Conservation (phyloP, 1,140 invertebrate genomes). For the Euura saliciscinereae region DNA sequence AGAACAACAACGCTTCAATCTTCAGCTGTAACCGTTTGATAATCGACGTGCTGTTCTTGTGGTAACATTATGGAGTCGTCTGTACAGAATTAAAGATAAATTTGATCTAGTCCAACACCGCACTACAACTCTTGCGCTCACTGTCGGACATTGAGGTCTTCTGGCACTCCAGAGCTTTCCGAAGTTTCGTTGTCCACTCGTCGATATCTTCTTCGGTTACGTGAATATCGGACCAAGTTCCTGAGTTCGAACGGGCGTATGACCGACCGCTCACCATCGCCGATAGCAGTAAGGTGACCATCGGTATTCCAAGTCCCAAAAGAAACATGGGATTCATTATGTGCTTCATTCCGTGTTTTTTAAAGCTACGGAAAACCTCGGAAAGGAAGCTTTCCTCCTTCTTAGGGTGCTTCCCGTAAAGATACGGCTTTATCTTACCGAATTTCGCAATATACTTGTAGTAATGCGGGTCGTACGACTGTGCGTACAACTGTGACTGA, state of each 20-base stretch:
- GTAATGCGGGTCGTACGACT: conserved; percentile 55
- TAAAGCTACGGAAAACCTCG: conserved; percentile 49
- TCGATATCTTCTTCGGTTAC: conserved; percentile 37
- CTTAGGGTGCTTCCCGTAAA: conserved; percentile 46
- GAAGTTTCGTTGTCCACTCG: conserved; percentile 43
- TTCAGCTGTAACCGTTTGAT: too few species aligned
- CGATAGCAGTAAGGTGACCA: conserved; percentile 50
- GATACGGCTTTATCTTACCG: conserved; percentile 50
- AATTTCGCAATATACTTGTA: conserved; percentile 54
- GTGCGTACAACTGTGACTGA: conserved; percentile 50
- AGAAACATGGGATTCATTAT: conserved; percentile 54
- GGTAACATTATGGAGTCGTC: too few species aligned
- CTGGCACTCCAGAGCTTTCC: conserved; percentile 42
- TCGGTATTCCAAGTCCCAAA: conserved; percentile 51
- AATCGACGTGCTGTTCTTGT: too few species aligned
- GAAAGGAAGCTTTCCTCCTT: conserved; percentile 40
- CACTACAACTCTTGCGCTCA: not conserved
- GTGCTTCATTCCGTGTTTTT: conserved; percentile 53
- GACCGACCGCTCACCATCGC: conserved; percentile 50
- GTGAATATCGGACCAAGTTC: conserved; percentile 10
- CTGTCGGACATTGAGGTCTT: conserved; percentile 13
- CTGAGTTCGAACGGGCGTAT: conserved; percentile 37
- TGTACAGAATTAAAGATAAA: too few species aligned
- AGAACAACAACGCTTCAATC: too few species aligned
- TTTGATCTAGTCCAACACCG: not conserved